Conservation (phyloP, 2,113 vertebrate genomes). For the Ptychochromis oligacanthus region DNA sequence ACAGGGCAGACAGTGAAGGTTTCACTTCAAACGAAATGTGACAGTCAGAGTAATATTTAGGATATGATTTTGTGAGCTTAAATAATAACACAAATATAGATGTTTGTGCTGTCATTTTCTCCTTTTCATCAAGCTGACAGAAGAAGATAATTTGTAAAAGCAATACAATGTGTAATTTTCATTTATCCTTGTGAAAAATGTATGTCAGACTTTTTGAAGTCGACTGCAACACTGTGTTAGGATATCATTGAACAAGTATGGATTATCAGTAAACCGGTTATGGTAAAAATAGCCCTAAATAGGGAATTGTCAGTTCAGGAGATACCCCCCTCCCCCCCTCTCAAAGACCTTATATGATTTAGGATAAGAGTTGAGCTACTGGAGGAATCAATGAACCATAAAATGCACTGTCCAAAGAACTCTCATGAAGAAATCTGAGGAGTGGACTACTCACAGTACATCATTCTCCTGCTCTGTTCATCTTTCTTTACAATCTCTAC, state of each 20-base stretch:
- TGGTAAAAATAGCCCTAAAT: neutral
- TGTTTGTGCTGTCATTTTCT: neutral
- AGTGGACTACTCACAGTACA: conserved; percentile 4
- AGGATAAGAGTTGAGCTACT: conserved; percentile 2
- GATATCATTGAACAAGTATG: neutral
- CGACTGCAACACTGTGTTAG: neutral
- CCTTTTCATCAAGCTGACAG: neutral
- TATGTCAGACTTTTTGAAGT: neutral
- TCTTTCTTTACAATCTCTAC: neutral
- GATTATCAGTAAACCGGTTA: neutral
- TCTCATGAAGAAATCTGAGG: conserved; percentile 36
- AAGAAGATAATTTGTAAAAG: neutral
- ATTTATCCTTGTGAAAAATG: neutral
- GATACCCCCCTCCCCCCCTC: neutral
- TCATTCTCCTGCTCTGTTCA: conserved; percentile 28
- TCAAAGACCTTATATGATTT: neutral
- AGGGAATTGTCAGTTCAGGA: neutral
- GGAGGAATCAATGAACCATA: conserved; percentile 43
- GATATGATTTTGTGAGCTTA: neutral
- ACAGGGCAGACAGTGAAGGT: neutral
- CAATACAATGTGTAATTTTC: neutral
- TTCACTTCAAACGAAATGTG: neutral
- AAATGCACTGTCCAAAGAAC: conserved; percentile 21
- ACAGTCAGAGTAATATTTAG: neutral
- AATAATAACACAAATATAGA: neutral